Conservation (phyloP, 2,797 vertebrate species). For the Luscinia luscinia region DNA sequence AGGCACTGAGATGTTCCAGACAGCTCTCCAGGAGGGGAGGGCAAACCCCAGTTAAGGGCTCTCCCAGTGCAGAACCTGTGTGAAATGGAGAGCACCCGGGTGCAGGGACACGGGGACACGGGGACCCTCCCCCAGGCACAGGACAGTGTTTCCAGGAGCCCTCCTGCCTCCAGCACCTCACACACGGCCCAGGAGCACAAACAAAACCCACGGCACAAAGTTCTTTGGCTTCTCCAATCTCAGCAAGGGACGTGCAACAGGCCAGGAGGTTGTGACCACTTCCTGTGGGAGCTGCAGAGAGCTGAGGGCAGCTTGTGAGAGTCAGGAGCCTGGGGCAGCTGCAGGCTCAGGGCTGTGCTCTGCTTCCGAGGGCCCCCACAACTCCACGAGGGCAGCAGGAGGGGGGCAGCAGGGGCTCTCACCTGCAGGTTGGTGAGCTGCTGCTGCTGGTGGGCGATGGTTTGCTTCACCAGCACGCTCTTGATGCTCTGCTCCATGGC, state of each 20-base stretch:
- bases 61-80: not conserved
- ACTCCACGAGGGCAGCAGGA: slow-evolving; percentile 45
- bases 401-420: slow-evolving; percentile 71
- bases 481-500: slow-evolving; percentile 99
- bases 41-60: not conserved
- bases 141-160: not conserved
- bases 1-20: not conserved
- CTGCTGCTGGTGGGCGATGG: slow-evolving; percentile 99
- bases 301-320: not conserved
- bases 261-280: not conserved
- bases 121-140: not conserved
- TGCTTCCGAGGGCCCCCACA: slow-evolving; percentile 56
- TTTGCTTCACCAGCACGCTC: slow-evolving; percentile 99
- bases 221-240: not conserved
- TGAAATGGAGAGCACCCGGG: not conserved
- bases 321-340: not conserved
- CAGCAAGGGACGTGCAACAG: not conserved
- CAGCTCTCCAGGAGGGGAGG: not conserved
- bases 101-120: not conserved
- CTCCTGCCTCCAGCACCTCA: not conserved
- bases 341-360: slow-evolving; percentile 59
- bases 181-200: not conserved
- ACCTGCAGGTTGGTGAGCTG: slow-evolving; percentile 99
- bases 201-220: not conserved
- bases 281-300: not conserved